Base-by-base conservation (phyloP, 2,797 vertebrate species). In the Artibeus lituratus region DNA sequence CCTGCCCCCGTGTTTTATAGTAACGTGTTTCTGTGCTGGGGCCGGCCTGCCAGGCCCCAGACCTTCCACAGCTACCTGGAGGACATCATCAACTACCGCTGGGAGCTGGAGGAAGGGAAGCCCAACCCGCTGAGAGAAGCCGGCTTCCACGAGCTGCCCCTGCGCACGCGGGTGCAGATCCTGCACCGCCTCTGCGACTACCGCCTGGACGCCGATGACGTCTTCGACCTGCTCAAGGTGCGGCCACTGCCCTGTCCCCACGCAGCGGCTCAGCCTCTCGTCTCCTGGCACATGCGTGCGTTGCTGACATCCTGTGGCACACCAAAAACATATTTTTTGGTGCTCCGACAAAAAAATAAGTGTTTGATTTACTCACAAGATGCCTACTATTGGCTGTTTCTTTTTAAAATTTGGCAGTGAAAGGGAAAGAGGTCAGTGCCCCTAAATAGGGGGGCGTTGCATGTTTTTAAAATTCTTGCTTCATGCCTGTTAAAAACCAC, bases 191-290 rank as follows among this genome's bases (percentile, higher is more conserved):
- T 99, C 88, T 99, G 99, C 1, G 99, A 99, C 97, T 99, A 99
- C 96, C 99, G 99, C 14, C 98, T 99, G 14, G 99, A 99, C 18
- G 99, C 99, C 4, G 99, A 99, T 0, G 99, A 99, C 69, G 99
- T 99, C 97, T 99, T 99, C 3, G 99, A 99, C 97, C 99, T 99
- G 89, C 99, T 99, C 62, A 99, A 99, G 99, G 99, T 99, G 98
- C 49, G 26, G 29, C 5, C 62, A 5, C 62, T 7, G 19, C 32
- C 49, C 32, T 44, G 87, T 22, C 73, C 24, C 14, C 74, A 32
- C 26, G 10, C 32, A 84, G 76, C 12, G 1, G 8, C 15, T 37
- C 49, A 24, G 6, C 19, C n/a, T 77, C 59, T 14, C 21, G 1
- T 4, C 32, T 21, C 49, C 14, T 8, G 21, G 12, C 76, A 37